Percentiles rank a stretch among this genome's conserved stretches.
These are phyloP conservation scores for Cryptosula pallasiana DNA, from an alignment of 2,888 invertebrate species.

Conservation along the genomic window DNA sequence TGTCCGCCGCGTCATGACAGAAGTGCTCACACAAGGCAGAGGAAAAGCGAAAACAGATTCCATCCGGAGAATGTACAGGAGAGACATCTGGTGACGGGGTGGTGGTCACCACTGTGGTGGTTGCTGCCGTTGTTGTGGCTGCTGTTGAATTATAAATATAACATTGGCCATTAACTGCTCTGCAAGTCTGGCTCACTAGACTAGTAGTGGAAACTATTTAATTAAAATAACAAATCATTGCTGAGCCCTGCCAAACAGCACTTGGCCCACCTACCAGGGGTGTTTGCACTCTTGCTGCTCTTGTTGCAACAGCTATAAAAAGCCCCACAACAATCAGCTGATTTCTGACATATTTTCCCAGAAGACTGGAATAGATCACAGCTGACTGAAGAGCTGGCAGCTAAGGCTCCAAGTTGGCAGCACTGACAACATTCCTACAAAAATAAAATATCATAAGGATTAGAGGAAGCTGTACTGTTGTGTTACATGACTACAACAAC, in stretches of 20 bases:
- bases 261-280: too few relatives aligned
- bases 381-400: not conserved
- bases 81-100: not conserved
- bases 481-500: too few relatives aligned
- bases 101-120: not conserved
- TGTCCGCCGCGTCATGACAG: constrained; percentile 20
- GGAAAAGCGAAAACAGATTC: constrained; percentile 43
- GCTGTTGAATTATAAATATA: too few relatives aligned
- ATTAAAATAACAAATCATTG: too few relatives aligned
- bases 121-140: not conserved
- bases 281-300: too few relatives aligned
- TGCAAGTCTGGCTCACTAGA: too few relatives aligned
- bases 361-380: not conserved
- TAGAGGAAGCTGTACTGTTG: not conserved
- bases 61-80: not conserved
- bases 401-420: constrained; percentile 40
- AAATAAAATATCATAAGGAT: not conserved
- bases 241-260: too few relatives aligned
- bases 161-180: too few relatives aligned
- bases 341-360: not conserved
- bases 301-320: constrained; percentile 7
- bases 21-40: constrained; percentile 36
- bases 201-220: too few relatives aligned
- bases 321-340: not conserved
- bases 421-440: constrained; percentile 49